A percentile compares a stretch with the other conserved stretches of the same genome.
phyloP scores from a whole-genome alignment of 2,113 vertebrate species.

The Carettochelys insculpta region DNA sequence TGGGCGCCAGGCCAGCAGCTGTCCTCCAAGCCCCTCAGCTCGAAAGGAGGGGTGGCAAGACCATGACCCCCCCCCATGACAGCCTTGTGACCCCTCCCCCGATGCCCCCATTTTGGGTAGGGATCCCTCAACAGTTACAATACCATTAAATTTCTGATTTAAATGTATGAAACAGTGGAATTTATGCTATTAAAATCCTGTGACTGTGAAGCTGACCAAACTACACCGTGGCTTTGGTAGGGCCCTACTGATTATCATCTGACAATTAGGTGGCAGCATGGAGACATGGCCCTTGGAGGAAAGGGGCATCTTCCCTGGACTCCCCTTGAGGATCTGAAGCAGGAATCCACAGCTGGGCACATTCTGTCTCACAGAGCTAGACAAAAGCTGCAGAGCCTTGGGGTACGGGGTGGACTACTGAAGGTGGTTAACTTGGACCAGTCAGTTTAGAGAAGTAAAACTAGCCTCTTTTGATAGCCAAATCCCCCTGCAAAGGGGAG shows the following conservation, averaged over 20 bases:
- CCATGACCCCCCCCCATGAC: too few species aligned
- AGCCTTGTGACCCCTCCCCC: too few species aligned
- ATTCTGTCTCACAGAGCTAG: not conserved
- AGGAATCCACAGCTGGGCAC: not conserved
- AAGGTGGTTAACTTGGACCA: not conserved
- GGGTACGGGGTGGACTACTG: not conserved
- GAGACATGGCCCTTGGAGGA: not conserved
- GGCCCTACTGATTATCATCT: not conserved
- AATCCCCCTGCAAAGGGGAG: not conserved
- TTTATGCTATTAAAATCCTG: too few species aligned
- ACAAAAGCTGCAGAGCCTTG: not conserved
- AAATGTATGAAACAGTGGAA: too few species aligned
- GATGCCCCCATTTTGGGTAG: too few species aligned
- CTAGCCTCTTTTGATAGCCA: not conserved
- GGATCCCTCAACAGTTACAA: too few species aligned
- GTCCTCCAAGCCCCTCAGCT: too few species aligned
- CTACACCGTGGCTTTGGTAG: too few species aligned
- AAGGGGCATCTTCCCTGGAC: not conserved
- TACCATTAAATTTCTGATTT: too few species aligned
- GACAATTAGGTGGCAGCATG: not conserved
- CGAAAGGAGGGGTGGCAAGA: too few species aligned
- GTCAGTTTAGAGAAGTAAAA: not conserved
- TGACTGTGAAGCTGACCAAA: too few species aligned
- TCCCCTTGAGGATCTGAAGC: not conserved
- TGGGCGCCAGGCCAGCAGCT: too few species aligned